Percentiles rank a stretch among this genome's conserved stretches.
These are phyloP conservation scores for Chaetogeoica ovagalla DNA, from an alignment of 2,888 invertebrate genomes.

Conservation along the genomic window DNA sequence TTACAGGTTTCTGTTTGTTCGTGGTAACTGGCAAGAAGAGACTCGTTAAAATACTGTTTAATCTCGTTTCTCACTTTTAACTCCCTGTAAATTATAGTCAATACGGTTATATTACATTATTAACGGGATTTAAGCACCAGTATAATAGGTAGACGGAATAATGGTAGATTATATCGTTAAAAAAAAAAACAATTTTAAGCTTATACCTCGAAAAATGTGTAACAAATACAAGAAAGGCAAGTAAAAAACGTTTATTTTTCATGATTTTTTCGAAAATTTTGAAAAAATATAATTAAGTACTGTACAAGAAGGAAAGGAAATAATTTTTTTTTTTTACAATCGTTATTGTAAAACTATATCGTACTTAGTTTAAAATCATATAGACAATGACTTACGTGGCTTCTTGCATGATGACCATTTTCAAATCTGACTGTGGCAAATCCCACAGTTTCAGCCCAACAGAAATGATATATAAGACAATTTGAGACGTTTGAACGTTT, in stretches of 20 bases:
- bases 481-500: constrained; percentile 11
- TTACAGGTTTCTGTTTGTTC: constrained; percentile 20
- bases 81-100: constrained; percentile 13
- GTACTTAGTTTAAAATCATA: neutral
- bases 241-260: too few species aligned
- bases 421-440: constrained; percentile 53
- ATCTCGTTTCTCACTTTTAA: constrained; percentile 25
- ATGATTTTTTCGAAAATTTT: too few species aligned
- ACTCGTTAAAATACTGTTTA: constrained; percentile 43
- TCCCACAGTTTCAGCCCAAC: constrained; percentile 55
- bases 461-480: constrained; percentile 51
- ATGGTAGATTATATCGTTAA: neutral
- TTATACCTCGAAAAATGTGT: too few species aligned
- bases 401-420: constrained; percentile 54
- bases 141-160: neutral
- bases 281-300: too few species aligned
- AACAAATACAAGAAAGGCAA: too few species aligned
- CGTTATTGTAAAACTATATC: neutral
- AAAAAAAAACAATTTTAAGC: too few species aligned
- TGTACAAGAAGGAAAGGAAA: too few species aligned
- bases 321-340: too few species aligned
- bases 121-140: neutral
- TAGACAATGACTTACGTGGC: constrained; percentile 49
- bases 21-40: constrained; percentile 19
- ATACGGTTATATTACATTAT: neutral